These are phyloP conservation scores for Hemibates koningsi DNA, from an alignment of 2,113 vertebrate species.

Conservation along the genomic window DNA sequence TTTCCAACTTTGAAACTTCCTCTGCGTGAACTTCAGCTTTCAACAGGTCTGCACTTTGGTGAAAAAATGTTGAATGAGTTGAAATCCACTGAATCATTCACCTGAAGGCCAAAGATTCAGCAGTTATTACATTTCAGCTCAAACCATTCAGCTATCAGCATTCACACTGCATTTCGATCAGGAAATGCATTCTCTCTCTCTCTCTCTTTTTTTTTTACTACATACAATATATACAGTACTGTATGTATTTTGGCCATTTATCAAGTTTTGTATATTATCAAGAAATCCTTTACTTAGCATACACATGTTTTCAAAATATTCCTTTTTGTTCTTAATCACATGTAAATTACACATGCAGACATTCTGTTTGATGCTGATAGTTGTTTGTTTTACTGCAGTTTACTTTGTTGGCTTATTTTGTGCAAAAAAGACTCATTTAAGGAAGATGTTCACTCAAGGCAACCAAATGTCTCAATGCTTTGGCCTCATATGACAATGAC, in stretches of 20 bases:
- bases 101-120: background rate
- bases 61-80: background rate
- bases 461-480: background rate
- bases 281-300: background rate
- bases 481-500: background rate
- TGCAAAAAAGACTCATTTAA: background rate
- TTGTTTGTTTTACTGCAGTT: background rate
- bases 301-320: background rate
- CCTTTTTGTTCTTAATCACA: background rate
- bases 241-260: background rate
- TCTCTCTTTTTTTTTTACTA: background rate
- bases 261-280: background rate
- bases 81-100: background rate
- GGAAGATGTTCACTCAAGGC: background rate
- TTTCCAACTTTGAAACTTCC: background rate
- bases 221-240: background rate
- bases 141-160: background rate
- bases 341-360: background rate
- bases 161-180: background rate
- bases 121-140: background rate
- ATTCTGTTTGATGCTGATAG: background rate
- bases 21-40: background rate
- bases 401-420: background rate
- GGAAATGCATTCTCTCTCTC: background rate
- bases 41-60: background rate